These are phyloP conservation scores for Chiloscyllium plagiosum DNA, from an alignment of 2,113 vertebrate species.

Conservation along the genomic window DNA sequence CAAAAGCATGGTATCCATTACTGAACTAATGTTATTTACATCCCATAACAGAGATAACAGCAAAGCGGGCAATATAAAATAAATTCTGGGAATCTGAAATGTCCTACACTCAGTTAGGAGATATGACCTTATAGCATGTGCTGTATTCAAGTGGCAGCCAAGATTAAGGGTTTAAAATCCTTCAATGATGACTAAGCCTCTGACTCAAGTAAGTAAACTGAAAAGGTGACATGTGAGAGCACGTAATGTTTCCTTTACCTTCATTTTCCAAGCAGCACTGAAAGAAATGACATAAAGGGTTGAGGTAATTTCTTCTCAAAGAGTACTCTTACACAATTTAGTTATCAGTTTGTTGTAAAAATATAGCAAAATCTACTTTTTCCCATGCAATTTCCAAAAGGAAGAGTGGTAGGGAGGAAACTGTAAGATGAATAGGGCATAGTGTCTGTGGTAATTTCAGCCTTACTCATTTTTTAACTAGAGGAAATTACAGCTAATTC, in stretches of 20 bases:
- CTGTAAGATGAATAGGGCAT: neutral
- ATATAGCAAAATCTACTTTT: neutral
- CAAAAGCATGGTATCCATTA: no score
- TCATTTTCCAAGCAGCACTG: neutral
- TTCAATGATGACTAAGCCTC: neutral
- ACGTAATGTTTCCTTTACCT: neutral
- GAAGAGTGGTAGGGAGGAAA: neutral
- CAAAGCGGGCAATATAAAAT: neutral
- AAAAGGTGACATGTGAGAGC: neutral
- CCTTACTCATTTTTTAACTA: neutral
- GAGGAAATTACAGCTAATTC: neutral
- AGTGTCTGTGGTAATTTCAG: neutral
- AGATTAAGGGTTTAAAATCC: neutral
- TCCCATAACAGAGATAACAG: no score
- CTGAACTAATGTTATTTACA: neutral
- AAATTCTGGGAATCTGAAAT: neutral
- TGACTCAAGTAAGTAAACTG: neutral
- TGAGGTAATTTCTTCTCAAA: neutral
- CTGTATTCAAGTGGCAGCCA: neutral
- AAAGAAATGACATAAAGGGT: neutral
- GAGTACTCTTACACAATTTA: neutral
- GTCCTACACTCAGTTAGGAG: neutral
- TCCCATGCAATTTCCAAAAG: neutral
- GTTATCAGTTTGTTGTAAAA: neutral
- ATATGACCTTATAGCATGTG: neutral